Evolutionary conservation across 2,888 invertebrate genomes (phyloP).

Genomic region (Acrobasis suavella): DNA sequence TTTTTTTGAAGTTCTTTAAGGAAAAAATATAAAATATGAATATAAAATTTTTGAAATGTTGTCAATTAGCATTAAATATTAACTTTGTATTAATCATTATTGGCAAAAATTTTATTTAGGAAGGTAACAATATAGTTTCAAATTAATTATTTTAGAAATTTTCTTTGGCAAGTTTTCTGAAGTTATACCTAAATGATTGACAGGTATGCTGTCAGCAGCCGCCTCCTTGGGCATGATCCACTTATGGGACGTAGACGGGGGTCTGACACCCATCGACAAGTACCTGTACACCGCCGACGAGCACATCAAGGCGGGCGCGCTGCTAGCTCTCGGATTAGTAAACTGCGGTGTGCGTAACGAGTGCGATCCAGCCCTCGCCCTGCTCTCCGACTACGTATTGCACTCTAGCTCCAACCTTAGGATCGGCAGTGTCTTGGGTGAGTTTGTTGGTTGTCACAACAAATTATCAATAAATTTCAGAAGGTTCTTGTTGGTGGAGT

Average conservation of each 20-base stretch:
- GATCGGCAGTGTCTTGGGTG: constrained; percentile 90
- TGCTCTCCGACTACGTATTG: constrained; percentile 96
- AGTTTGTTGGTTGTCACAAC: constrained; percentile 28
- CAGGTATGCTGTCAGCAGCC: constrained; percentile 97
- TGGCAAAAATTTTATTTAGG: no score
- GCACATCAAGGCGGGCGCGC: constrained; percentile 97
- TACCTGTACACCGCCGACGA: constrained; percentile 97
- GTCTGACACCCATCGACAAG: constrained; percentile 98
- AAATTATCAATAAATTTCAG: no score
- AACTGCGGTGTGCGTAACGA: constrained; percentile 98
- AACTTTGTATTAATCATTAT: no score
- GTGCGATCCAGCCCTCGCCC: constrained; percentile 98
- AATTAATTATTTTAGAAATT: no score
- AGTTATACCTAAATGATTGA: not conserved
- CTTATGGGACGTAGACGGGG: constrained; percentile 99
- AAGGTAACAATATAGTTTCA: no score
- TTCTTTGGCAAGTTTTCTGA: no score
- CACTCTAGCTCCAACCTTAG: constrained; percentile 92
- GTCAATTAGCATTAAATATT: no score
- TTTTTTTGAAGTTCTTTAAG: no score
- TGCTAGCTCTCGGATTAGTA: constrained; percentile 97
- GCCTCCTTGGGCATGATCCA: constrained; percentile 97
- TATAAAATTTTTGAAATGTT: no score
- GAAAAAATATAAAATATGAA: no score
- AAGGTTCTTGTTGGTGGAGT: no score